phyloP scores from a whole-genome alignment of 2,888 invertebrate species.

The Scelioninae gen. 2 region DNA sequence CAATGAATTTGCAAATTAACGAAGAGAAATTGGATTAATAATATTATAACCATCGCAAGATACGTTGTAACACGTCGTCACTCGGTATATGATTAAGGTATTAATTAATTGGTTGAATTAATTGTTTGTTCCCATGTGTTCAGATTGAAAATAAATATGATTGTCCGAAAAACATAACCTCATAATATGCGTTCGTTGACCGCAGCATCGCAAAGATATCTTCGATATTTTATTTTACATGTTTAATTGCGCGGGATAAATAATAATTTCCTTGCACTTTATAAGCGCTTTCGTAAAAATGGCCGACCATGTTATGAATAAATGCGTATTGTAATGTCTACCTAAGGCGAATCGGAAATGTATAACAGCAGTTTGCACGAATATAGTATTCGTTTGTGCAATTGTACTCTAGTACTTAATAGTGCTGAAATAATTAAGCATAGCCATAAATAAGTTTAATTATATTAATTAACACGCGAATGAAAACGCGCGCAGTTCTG shows the following conservation, averaged over 20 bases:
- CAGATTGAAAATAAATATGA: too few species aligned
- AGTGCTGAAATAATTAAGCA: slow-evolving; percentile 48
- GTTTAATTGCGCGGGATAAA: not conserved
- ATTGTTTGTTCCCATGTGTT: too few species aligned
- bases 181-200: too few species aligned
- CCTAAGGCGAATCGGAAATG: slow-evolving; percentile 32
- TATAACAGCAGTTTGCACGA: slow-evolving; percentile 34
- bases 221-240: too few species aligned
- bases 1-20: too few species aligned
- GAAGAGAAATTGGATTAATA: too few species aligned
- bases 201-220: too few species aligned
- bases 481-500: slow-evolving; percentile 33
- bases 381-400: slow-evolving; percentile 40
- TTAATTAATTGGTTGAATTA: too few species aligned
- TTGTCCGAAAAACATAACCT: too few species aligned
- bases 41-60: too few species aligned
- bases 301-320: slow-evolving; percentile 27
- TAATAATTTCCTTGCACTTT: not conserved
- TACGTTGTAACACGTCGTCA: too few species aligned
- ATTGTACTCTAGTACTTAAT: slow-evolving; percentile 47
- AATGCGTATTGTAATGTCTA: slow-evolving; percentile 26
- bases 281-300: slow-evolving; percentile 17
- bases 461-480: slow-evolving; percentile 51
- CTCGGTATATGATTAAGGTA: too few species aligned
- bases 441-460: slow-evolving; percentile 54